Percentiles rank a stretch among this genome's conserved stretches.
Conservation (phyloP, 2,888 invertebrate species). For the Ectemnius lituratus region DNA sequence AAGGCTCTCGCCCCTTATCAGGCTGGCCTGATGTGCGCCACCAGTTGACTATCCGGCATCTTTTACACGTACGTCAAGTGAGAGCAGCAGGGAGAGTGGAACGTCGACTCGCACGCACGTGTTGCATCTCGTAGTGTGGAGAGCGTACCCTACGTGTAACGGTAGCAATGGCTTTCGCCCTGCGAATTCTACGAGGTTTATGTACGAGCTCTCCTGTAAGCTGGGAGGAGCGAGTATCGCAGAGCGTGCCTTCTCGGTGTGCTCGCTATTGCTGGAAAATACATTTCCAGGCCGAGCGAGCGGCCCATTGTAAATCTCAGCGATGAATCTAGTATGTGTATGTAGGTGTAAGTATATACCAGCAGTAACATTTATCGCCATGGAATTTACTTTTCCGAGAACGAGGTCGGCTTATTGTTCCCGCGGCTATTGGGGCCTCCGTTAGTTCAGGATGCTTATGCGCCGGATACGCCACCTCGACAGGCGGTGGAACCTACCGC, state of each 20-base stretch:
- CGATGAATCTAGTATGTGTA: conserved; percentile 31
- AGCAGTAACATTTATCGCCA: conserved; percentile 43
- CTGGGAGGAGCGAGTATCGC: conserved; percentile 25
- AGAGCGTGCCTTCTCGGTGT: conserved; percentile 6
- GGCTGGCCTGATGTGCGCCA: conserved; percentile 15
- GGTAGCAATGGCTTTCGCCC: conserved; percentile 38
- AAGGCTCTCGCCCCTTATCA: neutral
- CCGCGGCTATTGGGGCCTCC: conserved; percentile 24
- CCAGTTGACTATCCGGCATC: conserved; percentile 19
- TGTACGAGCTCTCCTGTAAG: conserved; percentile 14
- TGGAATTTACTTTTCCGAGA: conserved; percentile 41
- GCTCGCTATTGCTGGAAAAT: conserved; percentile 40
- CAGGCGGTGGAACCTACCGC: conserved; percentile 20
- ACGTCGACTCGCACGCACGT: conserved; percentile 28
- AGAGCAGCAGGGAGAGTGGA: conserved; percentile 8
- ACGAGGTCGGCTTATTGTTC: conserved; percentile 41
- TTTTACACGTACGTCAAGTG: conserved; percentile 31
- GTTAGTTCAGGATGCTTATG: conserved; percentile 28
- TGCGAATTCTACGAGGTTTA: conserved; percentile 27
- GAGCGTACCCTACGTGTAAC: conserved; percentile 40
- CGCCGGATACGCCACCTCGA: conserved; percentile 22
- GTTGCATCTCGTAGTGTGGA: conserved; percentile 39
- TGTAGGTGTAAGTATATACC: no score
- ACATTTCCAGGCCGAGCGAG: conserved; percentile 31
- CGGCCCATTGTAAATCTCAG: conserved; percentile 41